Evolutionary conservation across 2,888 invertebrate genomes (phyloP).

Genomic region (Aleiodes leptofemur): DNA sequence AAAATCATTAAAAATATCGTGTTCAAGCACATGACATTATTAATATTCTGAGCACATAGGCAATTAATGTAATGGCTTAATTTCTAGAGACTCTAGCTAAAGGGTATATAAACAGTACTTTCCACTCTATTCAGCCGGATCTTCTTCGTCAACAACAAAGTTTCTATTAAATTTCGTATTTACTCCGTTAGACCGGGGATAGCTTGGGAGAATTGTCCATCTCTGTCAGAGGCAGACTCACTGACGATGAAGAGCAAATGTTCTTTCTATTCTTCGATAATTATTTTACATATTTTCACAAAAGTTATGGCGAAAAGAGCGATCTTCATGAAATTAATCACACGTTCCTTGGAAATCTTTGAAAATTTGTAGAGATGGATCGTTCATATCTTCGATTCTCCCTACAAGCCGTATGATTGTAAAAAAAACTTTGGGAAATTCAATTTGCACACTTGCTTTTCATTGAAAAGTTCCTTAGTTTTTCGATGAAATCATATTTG

Average conservation of each 20-base stretch:
- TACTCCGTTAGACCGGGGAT: slow-evolving; percentile 56
- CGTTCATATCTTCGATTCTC: too few relatives aligned
- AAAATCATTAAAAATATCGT: slow-evolving; percentile 47
- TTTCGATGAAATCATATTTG: too few relatives aligned
- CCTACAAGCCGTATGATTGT: too few relatives aligned
- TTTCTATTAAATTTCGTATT: slow-evolving; percentile 66
- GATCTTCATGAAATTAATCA: too few relatives aligned
- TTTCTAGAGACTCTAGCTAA: slow-evolving; percentile 52
- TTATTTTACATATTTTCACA: not conserved
- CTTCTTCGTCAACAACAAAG: slow-evolving; percentile 63
- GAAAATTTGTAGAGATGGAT: too few relatives aligned
- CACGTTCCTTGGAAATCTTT: too few relatives aligned
- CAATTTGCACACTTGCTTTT: too few relatives aligned
- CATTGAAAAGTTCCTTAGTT: too few relatives aligned
- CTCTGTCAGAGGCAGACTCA: slow-evolving; percentile 45
- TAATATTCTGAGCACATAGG: slow-evolving; percentile 60
- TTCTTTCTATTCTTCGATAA: slow-evolving; percentile 18
- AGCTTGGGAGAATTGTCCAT: slow-evolving; percentile 58
- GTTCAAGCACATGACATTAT: slow-evolving; percentile 51
- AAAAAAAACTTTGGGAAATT: too few relatives aligned
- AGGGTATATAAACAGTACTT: slow-evolving; percentile 2
- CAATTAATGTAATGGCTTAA: slow-evolving; percentile 65
- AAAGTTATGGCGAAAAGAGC: too few relatives aligned
- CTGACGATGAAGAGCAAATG: not conserved
- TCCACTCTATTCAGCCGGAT: slow-evolving; percentile 24